Percentiles rank a stretch among this genome's conserved stretches.
phyloP scores from a whole-genome alignment of 2,888 invertebrate species.

The Chymomyza procnemis region DNA sequence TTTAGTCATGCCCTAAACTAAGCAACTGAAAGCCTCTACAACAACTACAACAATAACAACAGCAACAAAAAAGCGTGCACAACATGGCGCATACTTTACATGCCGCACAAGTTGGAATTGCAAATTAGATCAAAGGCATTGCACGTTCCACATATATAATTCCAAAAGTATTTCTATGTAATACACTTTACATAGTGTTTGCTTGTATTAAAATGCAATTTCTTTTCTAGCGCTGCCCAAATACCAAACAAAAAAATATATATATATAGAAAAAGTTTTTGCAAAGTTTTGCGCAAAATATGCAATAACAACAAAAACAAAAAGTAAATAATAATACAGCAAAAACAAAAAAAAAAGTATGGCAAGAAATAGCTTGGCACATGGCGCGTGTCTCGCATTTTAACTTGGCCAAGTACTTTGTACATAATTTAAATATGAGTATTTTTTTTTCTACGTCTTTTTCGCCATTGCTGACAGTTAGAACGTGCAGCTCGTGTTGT shows the following conservation, averaged over 20 bases:
- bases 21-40: neutral
- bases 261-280: constrained; percentile 30
- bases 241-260: constrained; percentile 20
- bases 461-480: constrained; percentile 45
- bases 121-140: constrained; percentile 62
- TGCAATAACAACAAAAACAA: constrained; percentile 9
- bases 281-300: constrained; percentile 31
- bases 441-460: constrained; percentile 23
- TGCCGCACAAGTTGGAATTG: constrained; percentile 46
- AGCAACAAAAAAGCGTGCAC: neutral
- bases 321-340: neutral
- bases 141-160: constrained; percentile 41
- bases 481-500: constrained; percentile 49
- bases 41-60: neutral
- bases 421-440: constrained; percentile 58
- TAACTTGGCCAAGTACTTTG: constrained; percentile 56
- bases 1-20: neutral
- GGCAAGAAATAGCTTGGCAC: constrained; percentile 25
- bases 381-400: constrained; percentile 64
- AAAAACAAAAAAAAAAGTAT: neutral
- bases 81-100: constrained; percentile 9
- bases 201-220: constrained; percentile 48
- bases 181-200: neutral
- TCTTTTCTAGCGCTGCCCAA: constrained; percentile 4
- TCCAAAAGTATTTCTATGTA: constrained; percentile 17